phyloP scores from a whole-genome alignment of 2,797 vertebrate genomes.

The Melanotaenia boesemani region DNA sequence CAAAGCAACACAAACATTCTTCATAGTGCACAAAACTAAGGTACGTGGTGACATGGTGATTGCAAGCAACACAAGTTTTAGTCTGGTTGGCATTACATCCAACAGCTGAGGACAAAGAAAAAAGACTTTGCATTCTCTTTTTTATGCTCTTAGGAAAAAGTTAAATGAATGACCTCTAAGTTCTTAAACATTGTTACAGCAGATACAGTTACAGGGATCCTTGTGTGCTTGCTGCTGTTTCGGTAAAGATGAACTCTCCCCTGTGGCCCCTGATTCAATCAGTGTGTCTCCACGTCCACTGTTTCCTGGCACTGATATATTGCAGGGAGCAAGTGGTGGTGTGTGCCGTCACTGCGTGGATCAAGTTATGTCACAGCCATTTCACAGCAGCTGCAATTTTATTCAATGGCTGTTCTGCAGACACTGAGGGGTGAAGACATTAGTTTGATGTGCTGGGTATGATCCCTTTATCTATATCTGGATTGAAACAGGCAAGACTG shows the following conservation, averaged over 20 bases:
- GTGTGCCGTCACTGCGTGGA: constrained; percentile 79
- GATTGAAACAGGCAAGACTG: constrained; percentile 71
- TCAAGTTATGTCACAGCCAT: constrained; percentile 85
- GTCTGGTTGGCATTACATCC: constrained; percentile 11
- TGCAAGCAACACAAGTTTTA: constrained; percentile 22
- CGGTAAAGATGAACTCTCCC: constrained; percentile 77
- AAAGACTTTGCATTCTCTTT: constrained; percentile 22
- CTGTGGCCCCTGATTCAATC: constrained; percentile 81
- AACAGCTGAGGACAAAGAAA: constrained; percentile 14
- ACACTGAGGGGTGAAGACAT: constrained; percentile 76
- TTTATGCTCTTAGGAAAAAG: constrained; percentile 43
- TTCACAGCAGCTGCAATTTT: constrained; percentile 73
- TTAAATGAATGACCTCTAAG: constrained; percentile 63
- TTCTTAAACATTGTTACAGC: constrained; percentile 71
- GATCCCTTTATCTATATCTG: constrained; percentile 79
- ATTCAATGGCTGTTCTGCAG: constrained; percentile 70
- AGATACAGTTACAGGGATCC: constrained; percentile 51
- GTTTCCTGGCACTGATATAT: constrained; percentile 88
- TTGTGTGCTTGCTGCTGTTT: constrained; percentile 60
- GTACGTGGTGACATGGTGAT: constrained; percentile 4
- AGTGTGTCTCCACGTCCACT: constrained; percentile 73
- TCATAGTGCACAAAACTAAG: constrained; percentile 7
- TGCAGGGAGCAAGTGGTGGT: constrained; percentile 71
- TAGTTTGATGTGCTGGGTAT: constrained; percentile 76
- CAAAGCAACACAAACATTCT: background rate